Percentiles rank a stretch among this genome's conserved stretches.
These are phyloP conservation scores for Chloebia gouldiae DNA, from an alignment of 2,113 vertebrate genomes.

Conservation along the genomic window DNA sequence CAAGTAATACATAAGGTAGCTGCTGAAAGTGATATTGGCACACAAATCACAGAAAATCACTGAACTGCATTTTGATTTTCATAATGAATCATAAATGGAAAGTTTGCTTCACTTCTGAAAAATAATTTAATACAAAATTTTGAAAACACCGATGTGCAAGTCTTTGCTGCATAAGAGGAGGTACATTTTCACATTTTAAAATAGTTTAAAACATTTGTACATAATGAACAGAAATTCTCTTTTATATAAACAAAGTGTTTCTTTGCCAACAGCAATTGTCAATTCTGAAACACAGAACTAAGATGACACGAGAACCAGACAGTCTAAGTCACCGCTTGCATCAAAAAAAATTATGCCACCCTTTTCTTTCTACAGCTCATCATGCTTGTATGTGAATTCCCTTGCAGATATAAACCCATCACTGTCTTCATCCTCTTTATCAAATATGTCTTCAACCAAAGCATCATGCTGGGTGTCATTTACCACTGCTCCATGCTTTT, in stretches of 20 bases:
- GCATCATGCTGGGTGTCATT: constrained; percentile 93
- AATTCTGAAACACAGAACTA: neutral
- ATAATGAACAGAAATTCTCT: neutral
- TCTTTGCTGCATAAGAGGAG: neutral
- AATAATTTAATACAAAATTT: constrained; percentile 39
- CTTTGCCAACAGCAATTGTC: constrained; percentile 13
- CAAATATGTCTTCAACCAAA: constrained; percentile 92
- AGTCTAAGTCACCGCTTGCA: neutral
- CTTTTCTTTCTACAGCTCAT: constrained; percentile 83
- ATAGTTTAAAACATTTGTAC: constrained; percentile 22
- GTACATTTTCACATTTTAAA: constrained; percentile 36
- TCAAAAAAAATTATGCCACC: neutral
- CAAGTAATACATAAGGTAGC: neutral
- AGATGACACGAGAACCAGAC: constrained; percentile 5
- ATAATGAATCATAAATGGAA: neutral
- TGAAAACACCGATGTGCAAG: constrained; percentile 32
- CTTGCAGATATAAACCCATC: constrained; percentile 95
- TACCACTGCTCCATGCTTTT: constrained; percentile 86
- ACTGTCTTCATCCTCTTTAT: constrained; percentile 92
- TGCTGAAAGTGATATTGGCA: neutral
- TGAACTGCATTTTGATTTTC: neutral
- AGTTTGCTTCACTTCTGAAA: constrained; percentile 5
- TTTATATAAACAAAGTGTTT: constrained; percentile 38
- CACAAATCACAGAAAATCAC: neutral
- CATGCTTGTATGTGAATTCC: constrained; percentile 95